Evolutionary conservation across 2,113 vertebrate genomes (phyloP), one percentile per base, ranked within the genome.

Genomic region (Corythaixoides concolor): DNA sequence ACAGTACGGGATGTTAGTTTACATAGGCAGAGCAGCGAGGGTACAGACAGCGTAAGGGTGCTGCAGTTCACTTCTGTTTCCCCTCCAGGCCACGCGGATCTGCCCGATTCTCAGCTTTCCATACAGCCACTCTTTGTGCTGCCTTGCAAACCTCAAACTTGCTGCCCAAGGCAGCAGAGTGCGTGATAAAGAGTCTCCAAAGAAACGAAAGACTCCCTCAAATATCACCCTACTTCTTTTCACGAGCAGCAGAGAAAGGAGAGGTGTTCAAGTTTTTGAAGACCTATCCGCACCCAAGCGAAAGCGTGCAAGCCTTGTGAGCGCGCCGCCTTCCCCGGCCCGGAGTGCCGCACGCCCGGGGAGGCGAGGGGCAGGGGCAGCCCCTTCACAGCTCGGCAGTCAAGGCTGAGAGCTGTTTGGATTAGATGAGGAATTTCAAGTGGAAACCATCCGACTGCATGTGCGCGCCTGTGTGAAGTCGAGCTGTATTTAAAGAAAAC

Each of bases 341-440:
- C 6, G 0, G 17, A 45, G 62, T 8, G 5, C 28, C 1, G 0
- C 15, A 20, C 0, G 2, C 64, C 2, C 4, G 11, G 12, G 2
- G 82, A 58, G 27, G 19, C 3, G 2, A 1, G 0, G 43, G 49
- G 15, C 3, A 1, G 0, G 15, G 32, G 55, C 26, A 90, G 53
- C 60, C 62, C 76, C 78, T 86, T 63, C 80, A 35, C 68, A 17
- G 78, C 35, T 72, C 35, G 1, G 79, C 80, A 47, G 55, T 19
- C 77, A 16, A 5, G 69, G 85, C 97, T 95, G 88, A 60, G 55
- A 97, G 88, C 84, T 97, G 24, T 96, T 96, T 95, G 93, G 66
- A 79, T 94, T 94, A 91, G 92, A 92, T 30, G 95, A 97, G 91
- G 96, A 96, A 95, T 97, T 97, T 96, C 95, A 95, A 97, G 97